Evolutionary conservation across 2,797 vertebrate species (phyloP), one percentile per base, ranked within the genome.

Genomic region (Margarornis squamiger): DNA sequence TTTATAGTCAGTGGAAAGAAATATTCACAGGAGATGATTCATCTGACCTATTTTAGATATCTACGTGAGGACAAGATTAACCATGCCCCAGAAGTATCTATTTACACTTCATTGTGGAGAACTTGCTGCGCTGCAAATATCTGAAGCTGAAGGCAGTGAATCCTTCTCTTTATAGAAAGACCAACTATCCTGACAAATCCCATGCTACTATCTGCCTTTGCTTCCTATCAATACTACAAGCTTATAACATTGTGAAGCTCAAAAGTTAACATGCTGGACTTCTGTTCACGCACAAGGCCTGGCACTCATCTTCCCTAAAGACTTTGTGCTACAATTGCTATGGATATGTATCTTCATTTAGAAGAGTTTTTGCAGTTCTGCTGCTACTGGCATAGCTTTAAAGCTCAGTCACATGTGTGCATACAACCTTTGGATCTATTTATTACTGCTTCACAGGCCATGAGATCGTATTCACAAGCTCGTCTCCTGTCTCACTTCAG

Each of bases 1-100:
- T 91, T 85, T 92, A 77, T 30, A 91, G 85, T 92, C 87, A 88
- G 72, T n/a, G 78, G 91, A 95, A 96, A 96, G 49, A 92, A 91
- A 88, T 71, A 83, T 38, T 85, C 89, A 92, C 32, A 90, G 82
- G 75, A 90, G 72, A 80, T 95, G 94, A 96, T 92, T 95, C 93
- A 86, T 95, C 68, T 92, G 93, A 90, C 82, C 89, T 93, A 68
- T 91, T 96, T 92, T 74, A 93, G 75, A 30, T 88, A 94, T 77
- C 90, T 83, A 63, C 2, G 2, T 90, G 81, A 95, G 65, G 91
- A 90, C 45, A 5, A 94, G 79, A 88, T 71, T 85, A 94, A 77
- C 90, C 52, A 57, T 88, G 85, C 52, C 89, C 34, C 67, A 92
- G 41, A 93, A 92, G 41, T 57, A 76, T 67, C 75, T 90, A 48